Base-by-base conservation (phyloP, 2,113 vertebrate species). In the Rhynchomys soricoides region DNA sequence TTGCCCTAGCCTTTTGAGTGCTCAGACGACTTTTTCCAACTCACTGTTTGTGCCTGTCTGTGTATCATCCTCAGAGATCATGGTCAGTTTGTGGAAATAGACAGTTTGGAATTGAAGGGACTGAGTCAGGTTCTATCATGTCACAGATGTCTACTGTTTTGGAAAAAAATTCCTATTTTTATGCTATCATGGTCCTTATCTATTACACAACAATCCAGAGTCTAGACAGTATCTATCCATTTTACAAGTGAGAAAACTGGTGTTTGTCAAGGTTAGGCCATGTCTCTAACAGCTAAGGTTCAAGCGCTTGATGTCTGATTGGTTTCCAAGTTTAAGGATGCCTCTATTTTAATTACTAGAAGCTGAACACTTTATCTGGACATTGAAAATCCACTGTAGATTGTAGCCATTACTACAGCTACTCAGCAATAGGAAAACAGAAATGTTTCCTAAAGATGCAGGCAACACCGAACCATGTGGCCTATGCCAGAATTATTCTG, bases 401-500 rank as follows among this genome's bases (percentile, higher is more conserved):
- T 55, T 90, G 29, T 22, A 55, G 57, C 37, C 71, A 77, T 90
- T 79, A 17, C 59, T 85, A 71, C 10, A 50, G 66, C 55, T 81
- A 29, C 3, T 94, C 31, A 55, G 55, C 70, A 89, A 29, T 19
- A 89, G 79, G 45, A 73, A 62, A 82, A 57, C 29, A 13, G 24
- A 89, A 81, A 59, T 43, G 62, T 71, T 82, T 92, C 48, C 48
- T 71, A 96, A 89, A 71, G 55, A 31, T 74, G 11, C 17, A 83
- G 82, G 29, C 17, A 90, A 87, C 74, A 40, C 43, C 3, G 91
- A n/a, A n/a, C 4, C 15, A 22, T 37, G 40, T 6, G 45, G 68
- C 7, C 64, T 90, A n/a, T 57, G 57, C 29, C 81, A 26, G 90
- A 68, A 40, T 97, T 95, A 95, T 89, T 97, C 77, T 64, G 77